Base-by-base conservation (phyloP, 1,140 invertebrate species). In the Protaetia brevitarsis region DNA sequence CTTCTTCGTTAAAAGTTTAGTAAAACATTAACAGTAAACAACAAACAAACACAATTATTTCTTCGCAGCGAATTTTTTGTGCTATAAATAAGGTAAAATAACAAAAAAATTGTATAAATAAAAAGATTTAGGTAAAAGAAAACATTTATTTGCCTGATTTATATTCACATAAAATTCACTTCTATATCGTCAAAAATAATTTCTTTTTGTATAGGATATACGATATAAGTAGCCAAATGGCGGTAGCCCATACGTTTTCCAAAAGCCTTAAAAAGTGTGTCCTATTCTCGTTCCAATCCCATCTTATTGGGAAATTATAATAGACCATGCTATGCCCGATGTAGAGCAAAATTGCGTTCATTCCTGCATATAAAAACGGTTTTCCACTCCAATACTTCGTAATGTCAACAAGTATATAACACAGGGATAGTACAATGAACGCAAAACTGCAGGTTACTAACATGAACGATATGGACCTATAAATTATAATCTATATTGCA, bases 301-400 rank as follows among this genome's bases (percentile, higher is more conserved):
- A 93, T 71, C 90, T 89, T 79, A 89, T 95, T 0, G 88, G 94
- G 78, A 95, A 91, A 72, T 91, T 84, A 66, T 87, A 81, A 30
- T 88, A 87, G 68, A 89, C 87, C 0, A 96, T 73, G 3, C 82
- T 84, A 75, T 96, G 94, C 0, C 94, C 93, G 2, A 93, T 80
- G 77, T 96, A 97, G 70, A 97, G 83, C 0, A 94, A 80, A 29
- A 96, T 88, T 5, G 93, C 88, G 80, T 98, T 98, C 86, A 94
- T 94, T 28, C 95, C 95, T 82, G 85, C 81, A 68, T 86, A 82
- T 13, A 85, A 77, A 74, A 97, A 94, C 0, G 95, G 95, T 34
- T 87, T 87, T 3, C 95, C 95, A 16, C 78, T 81, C 94, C 95
- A 97, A 63, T 86, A 78, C 37, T 86, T 79, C 60, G 83, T 78